phyloP scores from a whole-genome alignment of 2,888 invertebrate species.

The Catocala nupta region DNA sequence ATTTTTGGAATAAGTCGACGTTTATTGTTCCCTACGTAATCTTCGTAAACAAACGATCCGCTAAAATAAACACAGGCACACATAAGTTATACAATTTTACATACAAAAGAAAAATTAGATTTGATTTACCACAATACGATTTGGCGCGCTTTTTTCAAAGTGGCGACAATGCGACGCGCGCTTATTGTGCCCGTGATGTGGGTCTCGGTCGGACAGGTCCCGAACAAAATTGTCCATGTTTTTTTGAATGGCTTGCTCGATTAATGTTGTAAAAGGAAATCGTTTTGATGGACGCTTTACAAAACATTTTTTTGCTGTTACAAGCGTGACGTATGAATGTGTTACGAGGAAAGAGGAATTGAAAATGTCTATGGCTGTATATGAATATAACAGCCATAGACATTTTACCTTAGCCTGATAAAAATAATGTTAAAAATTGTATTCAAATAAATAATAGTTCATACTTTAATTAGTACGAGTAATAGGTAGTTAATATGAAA shows the following conservation, averaged over 20 bases:
- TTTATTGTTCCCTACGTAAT: too few relatives aligned
- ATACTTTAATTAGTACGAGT: too few relatives aligned
- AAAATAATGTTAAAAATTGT: too few relatives aligned
- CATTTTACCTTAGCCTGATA: too few relatives aligned
- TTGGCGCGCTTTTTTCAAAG: constrained; percentile 68
- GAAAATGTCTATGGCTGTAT: constrained; percentile 18
- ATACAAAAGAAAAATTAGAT: constrained; percentile 61
- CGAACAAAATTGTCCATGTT: constrained; percentile 70
- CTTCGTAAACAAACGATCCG: too few relatives aligned
- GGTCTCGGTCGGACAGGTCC: constrained; percentile 67
- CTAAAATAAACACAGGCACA: background rate
- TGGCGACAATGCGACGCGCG: constrained; percentile 68
- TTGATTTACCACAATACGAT: constrained; percentile 73
- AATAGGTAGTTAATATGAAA: too few relatives aligned
- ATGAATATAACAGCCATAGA: too few relatives aligned
- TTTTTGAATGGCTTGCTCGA: constrained; percentile 75
- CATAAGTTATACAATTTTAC: constrained; percentile 32
- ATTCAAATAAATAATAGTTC: too few relatives aligned
- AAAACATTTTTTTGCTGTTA: constrained; percentile 63
- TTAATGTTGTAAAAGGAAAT: constrained; percentile 77
- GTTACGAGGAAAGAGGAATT: constrained; percentile 45
- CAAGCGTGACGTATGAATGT: constrained; percentile 52
- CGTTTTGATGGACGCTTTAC: constrained; percentile 79
- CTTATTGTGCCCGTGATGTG: constrained; percentile 81
- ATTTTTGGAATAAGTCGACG: too few relatives aligned